These are phyloP conservation scores for Otis tarda DNA, from an alignment of 2,113 vertebrate genomes.

Conservation along the genomic window DNA sequence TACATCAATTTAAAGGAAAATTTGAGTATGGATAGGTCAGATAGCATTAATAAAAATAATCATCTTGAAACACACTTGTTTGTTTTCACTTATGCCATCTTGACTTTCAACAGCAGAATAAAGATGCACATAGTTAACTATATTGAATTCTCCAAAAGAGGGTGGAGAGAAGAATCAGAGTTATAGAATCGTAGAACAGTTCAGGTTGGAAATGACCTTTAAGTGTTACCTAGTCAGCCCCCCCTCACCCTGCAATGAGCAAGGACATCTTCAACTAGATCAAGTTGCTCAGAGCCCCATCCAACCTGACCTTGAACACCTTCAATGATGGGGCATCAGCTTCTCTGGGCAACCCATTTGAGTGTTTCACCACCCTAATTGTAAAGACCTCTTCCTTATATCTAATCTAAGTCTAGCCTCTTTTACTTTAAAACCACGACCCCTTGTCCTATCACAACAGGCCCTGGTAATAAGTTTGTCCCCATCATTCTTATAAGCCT, in stretches of 20 bases:
- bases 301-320: no score
- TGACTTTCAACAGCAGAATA: neutral
- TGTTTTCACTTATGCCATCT: neutral
- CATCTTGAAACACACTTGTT: neutral
- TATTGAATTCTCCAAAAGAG: neutral
- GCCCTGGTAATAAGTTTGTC: neutral
- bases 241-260: neutral
- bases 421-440: neutral
- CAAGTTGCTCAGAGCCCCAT: neutral
- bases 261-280: neutral
- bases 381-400: neutral
- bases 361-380: neutral
- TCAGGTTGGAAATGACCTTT: neutral
- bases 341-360: neutral
- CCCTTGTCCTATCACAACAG: no score
- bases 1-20: neutral
- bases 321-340: neutral
- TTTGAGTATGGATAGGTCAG: neutral
- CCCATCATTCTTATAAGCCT: neutral
- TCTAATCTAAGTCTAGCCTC: no score
- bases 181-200: neutral
- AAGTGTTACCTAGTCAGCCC: neutral
- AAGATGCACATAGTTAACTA: neutral
- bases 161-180: neutral
- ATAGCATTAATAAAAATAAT: neutral